Evolutionary conservation across 1,140 invertebrate genomes (phyloP).

Genomic region (Bombus soroeensis): DNA sequence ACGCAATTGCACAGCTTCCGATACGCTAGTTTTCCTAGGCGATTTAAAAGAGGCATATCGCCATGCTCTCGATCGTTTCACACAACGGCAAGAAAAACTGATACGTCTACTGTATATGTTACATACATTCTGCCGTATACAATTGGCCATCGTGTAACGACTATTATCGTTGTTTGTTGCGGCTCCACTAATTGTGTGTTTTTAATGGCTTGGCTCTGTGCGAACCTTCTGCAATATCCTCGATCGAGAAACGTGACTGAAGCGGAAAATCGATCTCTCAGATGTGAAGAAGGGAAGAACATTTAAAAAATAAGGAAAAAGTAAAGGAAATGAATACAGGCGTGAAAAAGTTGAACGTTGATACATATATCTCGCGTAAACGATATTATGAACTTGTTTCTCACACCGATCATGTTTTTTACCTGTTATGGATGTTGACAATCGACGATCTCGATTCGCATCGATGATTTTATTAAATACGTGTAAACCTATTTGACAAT

Average conservation of each 20-base stretch:
- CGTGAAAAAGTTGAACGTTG: background rate
- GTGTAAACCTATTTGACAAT: background rate
- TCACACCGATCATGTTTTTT: slow-evolving; percentile 32
- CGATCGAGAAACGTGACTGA: slow-evolving; percentile 44
- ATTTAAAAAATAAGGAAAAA: background rate
- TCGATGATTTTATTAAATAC: background rate
- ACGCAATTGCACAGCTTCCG: slow-evolving; percentile 10
- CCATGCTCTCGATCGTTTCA: slow-evolving; percentile 12
- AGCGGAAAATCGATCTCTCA: slow-evolving; percentile 44
- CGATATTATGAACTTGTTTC: slow-evolving; percentile 27
- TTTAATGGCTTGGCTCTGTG: slow-evolving; percentile 69
- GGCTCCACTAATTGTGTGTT: slow-evolving; percentile 24
- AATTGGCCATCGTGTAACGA: slow-evolving; percentile 49
- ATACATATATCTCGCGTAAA: slow-evolving; percentile 12
- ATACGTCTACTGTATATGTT: background rate
- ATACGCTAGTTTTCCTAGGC: background rate
- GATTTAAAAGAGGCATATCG: background rate
- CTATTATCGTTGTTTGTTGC: slow-evolving; percentile 79
- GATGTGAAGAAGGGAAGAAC: background rate
- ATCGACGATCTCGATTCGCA: slow-evolving; percentile 15
- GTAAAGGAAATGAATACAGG: background rate
- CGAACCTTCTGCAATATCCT: slow-evolving; percentile 62
- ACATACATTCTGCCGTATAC: background rate
- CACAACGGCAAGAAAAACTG: background rate
- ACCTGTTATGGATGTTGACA: slow-evolving; percentile 35